A percentile compares a stretch with the other conserved stretches of the same genome.
phyloP scores from a whole-genome alignment of 37 sponge, comb jelly and placozoan species.

The Geodia barretti region DNA sequence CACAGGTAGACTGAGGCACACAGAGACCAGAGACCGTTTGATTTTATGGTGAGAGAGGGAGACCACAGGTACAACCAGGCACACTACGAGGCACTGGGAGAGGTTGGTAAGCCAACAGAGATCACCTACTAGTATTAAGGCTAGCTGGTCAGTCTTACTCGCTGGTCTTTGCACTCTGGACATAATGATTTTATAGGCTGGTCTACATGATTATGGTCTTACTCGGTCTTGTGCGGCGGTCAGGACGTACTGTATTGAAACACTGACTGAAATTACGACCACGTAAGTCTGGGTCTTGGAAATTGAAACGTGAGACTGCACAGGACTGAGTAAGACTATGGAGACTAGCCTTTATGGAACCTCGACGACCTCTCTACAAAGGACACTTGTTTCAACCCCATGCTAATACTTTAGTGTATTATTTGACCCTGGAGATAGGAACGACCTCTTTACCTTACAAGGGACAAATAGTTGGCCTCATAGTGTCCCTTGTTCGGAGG shows the following conservation, averaged over 20 bases:
- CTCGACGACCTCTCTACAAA: too few relatives aligned
- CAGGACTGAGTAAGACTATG: too few relatives aligned
- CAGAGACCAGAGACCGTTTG: slow-evolving; percentile 56
- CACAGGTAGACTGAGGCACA: slow-evolving; percentile 61
- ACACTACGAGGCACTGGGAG: slow-evolving; percentile 86
- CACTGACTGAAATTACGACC: too few relatives aligned
- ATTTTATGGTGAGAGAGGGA: slow-evolving; percentile 46
- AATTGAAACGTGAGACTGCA: too few relatives aligned
- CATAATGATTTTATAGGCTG: background rate
- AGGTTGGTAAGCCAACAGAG: slow-evolving; percentile 60
- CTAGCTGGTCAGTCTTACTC: background rate
- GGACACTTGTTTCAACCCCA: too few relatives aligned
- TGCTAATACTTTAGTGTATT: too few relatives aligned
- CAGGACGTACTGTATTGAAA: too few relatives aligned
- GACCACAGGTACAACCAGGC: slow-evolving; percentile 63
- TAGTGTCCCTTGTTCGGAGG: background rate
- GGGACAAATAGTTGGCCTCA: background rate
- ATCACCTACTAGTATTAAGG: background rate
- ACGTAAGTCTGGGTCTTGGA: too few relatives aligned
- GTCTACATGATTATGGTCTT: background rate
- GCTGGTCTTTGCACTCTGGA: background rate
- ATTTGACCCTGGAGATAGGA: too few relatives aligned
- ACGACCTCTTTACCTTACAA: too few relatives aligned
- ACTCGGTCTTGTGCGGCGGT: too few relatives aligned
- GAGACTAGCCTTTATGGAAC: too few relatives aligned